Evolutionary conservation across 1,140 invertebrate genomes (phyloP), one percentile per base, ranked within the genome.

Genomic region (Atta cephalotes): DNA sequence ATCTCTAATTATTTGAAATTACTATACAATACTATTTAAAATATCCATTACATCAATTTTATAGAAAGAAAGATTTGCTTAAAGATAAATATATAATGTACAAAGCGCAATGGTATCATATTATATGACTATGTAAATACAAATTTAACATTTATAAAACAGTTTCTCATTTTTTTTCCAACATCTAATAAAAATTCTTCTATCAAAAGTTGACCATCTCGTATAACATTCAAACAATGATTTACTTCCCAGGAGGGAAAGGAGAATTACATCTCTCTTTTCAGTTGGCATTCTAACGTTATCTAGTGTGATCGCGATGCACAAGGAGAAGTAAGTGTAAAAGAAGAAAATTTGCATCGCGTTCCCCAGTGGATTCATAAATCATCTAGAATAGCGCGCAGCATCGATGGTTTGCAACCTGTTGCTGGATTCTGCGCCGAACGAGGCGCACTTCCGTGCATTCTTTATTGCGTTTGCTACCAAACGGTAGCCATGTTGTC

Each of bases 351-450:
- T 84, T 28, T 76, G 35, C 25, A 68, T 71, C 25, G 12, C 63
- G 12, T 45, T 71, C 6, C 18, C 66, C 25, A 12, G 35, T 60
- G 51, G 56, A 65, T 72, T 51, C 81, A 85, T 87, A 88, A 86
- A 88, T 88, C 84, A 85, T 76, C 51, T 14, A 31, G 53, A 39
- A 79, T 76, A 49, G 58, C 56, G 56, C 66, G 49, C 25, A 49
- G 49, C 79, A 28, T 82, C 79, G 62, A 76, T 56, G 39, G n/a
- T 60, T 51, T n/a, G 87, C 82, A 86, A 88, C 87, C 87, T 89
- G 87, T 90, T 89, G 79, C 76, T 58, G 5, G 28, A 77, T 72
- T 74, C 49, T 35, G 2, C 78, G 18, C 72, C 45, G 78, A 53
- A 18, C 9, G 5, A 35, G 31, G 56, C 65, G 16, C 28, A 80